Conservation (phyloP, 1,140 invertebrate genomes). For the Diorhabda sublineata region DNA sequence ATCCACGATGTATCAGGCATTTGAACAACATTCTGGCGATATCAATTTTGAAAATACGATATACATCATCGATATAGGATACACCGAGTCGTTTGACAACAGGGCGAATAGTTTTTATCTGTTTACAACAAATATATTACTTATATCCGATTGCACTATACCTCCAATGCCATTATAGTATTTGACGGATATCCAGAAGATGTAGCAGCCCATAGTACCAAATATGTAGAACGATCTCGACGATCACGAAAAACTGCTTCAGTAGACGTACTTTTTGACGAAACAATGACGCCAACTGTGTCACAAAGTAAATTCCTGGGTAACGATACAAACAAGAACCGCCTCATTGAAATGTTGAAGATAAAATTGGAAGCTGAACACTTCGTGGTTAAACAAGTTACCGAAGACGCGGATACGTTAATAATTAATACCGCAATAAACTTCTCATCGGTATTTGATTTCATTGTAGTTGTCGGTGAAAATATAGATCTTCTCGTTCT, state of each 20-base stretch:
- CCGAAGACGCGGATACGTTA: conserved; percentile 18
- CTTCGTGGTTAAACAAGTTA: conserved; percentile 5
- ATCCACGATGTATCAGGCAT: conserved; percentile 5
- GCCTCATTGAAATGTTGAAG: background rate
- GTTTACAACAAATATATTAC: conserved; percentile 35
- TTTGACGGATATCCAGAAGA: no score
- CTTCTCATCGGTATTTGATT: conserved; percentile 10
- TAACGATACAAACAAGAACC: background rate
- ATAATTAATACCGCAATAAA: conserved; percentile 17
- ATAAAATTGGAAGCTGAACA: background rate
- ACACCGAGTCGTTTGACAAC: conserved; percentile 36
- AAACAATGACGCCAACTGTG: background rate
- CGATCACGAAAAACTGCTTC: background rate
- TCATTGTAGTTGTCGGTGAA: conserved; percentile 20
- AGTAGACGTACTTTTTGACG: background rate
- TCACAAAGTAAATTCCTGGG: background rate
- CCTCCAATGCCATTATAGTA: no score
- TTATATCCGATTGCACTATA: conserved; percentile 36
- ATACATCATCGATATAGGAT: conserved; percentile 39
- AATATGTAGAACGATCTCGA: background rate
- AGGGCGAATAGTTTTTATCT: conserved; percentile 38
- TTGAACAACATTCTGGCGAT: background rate
- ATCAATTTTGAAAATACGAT: conserved; percentile 16
- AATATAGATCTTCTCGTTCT: conserved; percentile 22
- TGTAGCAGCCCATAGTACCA: background rate